Evolutionary conservation across 1,140 invertebrate species (phyloP).

Genomic region (honey bee (Apis mellifera)): DNA sequence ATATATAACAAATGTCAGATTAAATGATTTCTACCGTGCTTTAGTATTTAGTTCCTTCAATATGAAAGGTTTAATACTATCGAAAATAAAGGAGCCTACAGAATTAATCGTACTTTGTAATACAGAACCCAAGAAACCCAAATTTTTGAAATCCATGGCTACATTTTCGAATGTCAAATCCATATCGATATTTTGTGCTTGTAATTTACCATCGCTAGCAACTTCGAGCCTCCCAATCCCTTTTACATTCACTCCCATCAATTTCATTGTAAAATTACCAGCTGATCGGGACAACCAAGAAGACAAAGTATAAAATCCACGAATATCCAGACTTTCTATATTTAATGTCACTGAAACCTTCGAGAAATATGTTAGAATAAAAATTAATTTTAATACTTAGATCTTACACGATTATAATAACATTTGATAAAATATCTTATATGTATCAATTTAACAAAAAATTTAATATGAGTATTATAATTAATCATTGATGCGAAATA

Average conservation of each 20-base stretch:
- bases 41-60: slow-evolving; percentile 88
- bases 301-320: slow-evolving; percentile 88
- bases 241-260: slow-evolving; percentile 86
- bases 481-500: slow-evolving; percentile 23
- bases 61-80: slow-evolving; percentile 92
- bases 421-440: neutral
- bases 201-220: slow-evolving; percentile 87
- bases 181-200: slow-evolving; percentile 89
- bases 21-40: slow-evolving; percentile 73
- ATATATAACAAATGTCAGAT: neutral
- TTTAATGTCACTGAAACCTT: slow-evolving; percentile 86
- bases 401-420: neutral
- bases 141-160: slow-evolving; percentile 90
- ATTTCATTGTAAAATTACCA: slow-evolving; percentile 89
- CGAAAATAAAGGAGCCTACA: slow-evolving; percentile 90
- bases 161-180: slow-evolving; percentile 90
- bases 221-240: slow-evolving; percentile 87
- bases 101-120: slow-evolving; percentile 91
- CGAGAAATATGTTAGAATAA: neutral
- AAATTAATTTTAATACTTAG: neutral
- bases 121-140: slow-evolving; percentile 88
- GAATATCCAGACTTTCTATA: slow-evolving; percentile 86
- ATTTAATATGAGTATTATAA: neutral
- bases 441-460: slow-evolving; percentile 10
- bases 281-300: slow-evolving; percentile 86